Conservation (phyloP, 2,113 vertebrate species). For the Phocoena phocoena region DNA sequence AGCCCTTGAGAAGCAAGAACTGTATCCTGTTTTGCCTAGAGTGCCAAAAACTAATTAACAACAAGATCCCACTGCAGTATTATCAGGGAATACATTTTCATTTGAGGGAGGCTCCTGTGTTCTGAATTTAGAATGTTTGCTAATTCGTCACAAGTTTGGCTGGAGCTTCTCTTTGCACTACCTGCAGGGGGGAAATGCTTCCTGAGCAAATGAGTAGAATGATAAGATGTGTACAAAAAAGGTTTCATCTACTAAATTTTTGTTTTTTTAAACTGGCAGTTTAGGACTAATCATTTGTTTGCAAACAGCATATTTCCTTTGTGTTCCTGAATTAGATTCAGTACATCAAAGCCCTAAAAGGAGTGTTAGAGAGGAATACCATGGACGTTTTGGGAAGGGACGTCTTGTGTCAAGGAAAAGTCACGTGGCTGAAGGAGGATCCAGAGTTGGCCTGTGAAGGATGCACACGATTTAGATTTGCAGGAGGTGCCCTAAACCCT, state of each 20-base stretch:
- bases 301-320: neutral
- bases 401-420: neutral
- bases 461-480: neutral
- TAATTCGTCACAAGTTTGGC: neutral
- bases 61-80: neutral
- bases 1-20: neutral
- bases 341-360: neutral
- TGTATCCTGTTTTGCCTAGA: neutral
- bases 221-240: neutral
- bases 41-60: neutral
- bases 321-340: neutral
- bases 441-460: neutral
- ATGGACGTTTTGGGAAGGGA: neutral
- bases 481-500: neutral
- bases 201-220: neutral
- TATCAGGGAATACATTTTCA: conserved; percentile 13
- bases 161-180: neutral
- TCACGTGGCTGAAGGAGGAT: neutral
- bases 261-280: neutral
- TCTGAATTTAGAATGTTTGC: conserved; percentile 27
- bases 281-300: neutral
- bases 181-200: neutral
- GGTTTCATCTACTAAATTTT: neutral
- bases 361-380: neutral
- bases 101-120: neutral